phyloP scores from a whole-genome alignment of 2,888 invertebrate genomes.

The Sinopyrophorus schimmeli region DNA sequence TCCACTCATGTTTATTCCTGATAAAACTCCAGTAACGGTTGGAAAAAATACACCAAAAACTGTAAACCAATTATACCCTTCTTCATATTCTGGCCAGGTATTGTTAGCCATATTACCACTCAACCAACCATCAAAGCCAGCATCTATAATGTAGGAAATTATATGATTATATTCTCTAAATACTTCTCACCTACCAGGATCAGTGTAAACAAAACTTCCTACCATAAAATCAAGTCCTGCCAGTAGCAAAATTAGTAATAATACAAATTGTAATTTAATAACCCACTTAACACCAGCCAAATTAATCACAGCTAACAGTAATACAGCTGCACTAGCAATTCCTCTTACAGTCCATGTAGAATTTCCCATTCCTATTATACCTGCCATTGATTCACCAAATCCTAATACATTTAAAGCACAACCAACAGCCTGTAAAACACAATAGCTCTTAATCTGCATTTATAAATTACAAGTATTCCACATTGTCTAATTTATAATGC shows the following conservation, averaged over 20 bases:
- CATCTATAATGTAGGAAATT: constrained; percentile 63
- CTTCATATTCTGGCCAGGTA: constrained; percentile 76
- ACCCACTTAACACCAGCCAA: constrained; percentile 98
- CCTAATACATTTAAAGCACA: constrained; percentile 95
- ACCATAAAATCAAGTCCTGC: constrained; percentile 93
- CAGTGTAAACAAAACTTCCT: constrained; percentile 82
- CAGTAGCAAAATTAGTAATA: constrained; percentile 81
- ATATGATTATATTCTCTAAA: no score
- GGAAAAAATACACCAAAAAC: constrained; percentile 98
- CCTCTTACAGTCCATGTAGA: constrained; percentile 81
- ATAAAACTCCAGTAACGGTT: constrained; percentile 93
- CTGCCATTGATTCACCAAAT: constrained; percentile 95
- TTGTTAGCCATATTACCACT: constrained; percentile 79
- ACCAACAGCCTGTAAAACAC: constrained; percentile 79
- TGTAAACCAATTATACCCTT: constrained; percentile 89
- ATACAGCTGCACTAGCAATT: constrained; percentile 85
- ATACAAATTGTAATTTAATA: constrained; percentile 88
- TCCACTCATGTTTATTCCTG: constrained; percentile 98
- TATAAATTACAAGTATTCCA: background rate
- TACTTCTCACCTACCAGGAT: constrained; percentile 66
- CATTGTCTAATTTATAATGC: no score
- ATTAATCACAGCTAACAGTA: constrained; percentile 87
- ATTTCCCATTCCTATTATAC: constrained; percentile 72
- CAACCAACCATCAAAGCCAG: constrained; percentile 87
- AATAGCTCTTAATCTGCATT: no score